phyloP scores from a whole-genome alignment of 2,888 invertebrate genomes.

The Isotomurus palustris region DNA sequence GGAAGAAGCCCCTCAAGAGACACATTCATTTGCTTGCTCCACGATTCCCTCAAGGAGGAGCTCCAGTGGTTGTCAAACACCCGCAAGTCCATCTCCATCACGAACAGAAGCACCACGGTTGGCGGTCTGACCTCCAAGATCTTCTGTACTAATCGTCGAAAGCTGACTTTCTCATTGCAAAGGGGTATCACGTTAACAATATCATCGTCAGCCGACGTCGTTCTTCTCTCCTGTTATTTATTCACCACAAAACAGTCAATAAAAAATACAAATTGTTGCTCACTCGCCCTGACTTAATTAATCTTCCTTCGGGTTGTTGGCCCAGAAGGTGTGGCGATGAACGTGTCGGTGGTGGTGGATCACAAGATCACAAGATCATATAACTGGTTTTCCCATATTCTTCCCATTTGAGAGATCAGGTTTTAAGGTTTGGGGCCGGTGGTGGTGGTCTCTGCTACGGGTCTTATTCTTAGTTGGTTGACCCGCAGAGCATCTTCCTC shows the following conservation, averaged over 20 bases:
- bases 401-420: too few relatives aligned
- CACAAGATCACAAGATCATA: too few relatives aligned
- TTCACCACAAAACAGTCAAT: neutral
- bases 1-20: slow-evolving; percentile 27
- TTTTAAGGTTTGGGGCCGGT: too few relatives aligned
- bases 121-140: neutral
- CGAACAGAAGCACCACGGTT: neutral
- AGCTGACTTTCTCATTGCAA: neutral
- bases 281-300: too few relatives aligned
- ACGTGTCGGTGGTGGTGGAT: too few relatives aligned
- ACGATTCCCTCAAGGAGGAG: slow-evolving; percentile 27
- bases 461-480: too few relatives aligned
- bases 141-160: neutral
- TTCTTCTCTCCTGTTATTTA: slow-evolving; percentile 6
- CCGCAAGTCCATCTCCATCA: slow-evolving; percentile 12
- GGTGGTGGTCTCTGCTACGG: too few relatives aligned
- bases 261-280: too few relatives aligned
- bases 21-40: slow-evolving; percentile 22
- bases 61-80: slow-evolving; percentile 29
- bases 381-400: too few relatives aligned
- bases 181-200: neutral
- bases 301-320: too few relatives aligned
- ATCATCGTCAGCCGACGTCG: slow-evolving; percentile 1
- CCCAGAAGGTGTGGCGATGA: too few relatives aligned
- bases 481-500: too few relatives aligned